Percentiles rank a stretch among this genome's conserved stretches.
phyloP scores from a whole-genome alignment of 2,797 vertebrate genomes.

The Loriculus beryllinus region DNA sequence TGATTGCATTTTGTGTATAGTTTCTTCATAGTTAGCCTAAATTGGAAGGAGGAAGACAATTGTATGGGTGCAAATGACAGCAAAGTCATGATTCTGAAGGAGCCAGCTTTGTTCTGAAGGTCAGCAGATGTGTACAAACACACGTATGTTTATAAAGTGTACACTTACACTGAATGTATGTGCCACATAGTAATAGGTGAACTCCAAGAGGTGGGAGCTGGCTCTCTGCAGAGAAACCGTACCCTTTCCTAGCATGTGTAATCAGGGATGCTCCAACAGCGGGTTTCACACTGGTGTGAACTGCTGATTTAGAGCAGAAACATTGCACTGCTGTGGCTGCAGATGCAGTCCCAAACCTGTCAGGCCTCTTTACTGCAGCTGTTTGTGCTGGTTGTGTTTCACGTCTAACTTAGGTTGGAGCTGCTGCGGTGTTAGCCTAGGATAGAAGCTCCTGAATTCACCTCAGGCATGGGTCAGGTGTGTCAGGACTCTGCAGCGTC shows the following conservation, averaged over 20 bases:
- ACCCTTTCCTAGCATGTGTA: neutral
- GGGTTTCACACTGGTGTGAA: neutral
- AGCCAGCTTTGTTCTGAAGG: neutral
- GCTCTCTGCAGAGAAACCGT: neutral
- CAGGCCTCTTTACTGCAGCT: neutral
- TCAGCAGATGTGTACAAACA: neutral
- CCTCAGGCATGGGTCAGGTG: accelerated
- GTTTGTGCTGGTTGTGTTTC: neutral
- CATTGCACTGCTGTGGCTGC: neutral
- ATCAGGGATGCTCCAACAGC: neutral
- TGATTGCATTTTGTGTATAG: neutral
- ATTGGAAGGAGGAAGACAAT: neutral
- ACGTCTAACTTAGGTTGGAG: neutral
- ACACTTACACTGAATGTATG: neutral
- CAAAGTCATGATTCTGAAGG: accelerated
- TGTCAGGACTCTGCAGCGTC: neutral
- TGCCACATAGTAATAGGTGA: accelerated
- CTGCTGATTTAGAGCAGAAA: neutral
- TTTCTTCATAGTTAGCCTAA: neutral
- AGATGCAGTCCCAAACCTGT: neutral
- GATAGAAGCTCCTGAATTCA: neutral
- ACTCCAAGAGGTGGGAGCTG: neutral
- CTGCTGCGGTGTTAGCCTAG: neutral
- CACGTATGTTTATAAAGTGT: neutral
- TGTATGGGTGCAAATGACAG: neutral